phyloP scores from a whole-genome alignment of 1,140 invertebrate species.

The Sitobion miscanthi region DNA sequence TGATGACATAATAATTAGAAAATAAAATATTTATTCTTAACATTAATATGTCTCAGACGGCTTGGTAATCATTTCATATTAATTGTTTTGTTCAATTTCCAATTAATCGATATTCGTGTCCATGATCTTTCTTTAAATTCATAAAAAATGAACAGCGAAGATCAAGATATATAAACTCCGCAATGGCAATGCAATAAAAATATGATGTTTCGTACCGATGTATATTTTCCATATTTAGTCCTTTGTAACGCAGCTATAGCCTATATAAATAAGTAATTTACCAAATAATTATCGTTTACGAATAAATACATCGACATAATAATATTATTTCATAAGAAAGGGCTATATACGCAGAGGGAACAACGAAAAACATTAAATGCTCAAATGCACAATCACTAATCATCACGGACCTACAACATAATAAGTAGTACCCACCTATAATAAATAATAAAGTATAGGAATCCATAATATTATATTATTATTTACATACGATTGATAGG shows the following conservation, averaged over 20 bases:
- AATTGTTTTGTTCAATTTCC: neutral
- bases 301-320: neutral
- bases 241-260: neutral
- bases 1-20: constrained; percentile 12
- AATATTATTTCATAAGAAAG: neutral
- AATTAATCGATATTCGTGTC: neutral
- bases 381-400: neutral
- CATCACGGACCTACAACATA: neutral
- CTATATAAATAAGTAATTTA: neutral
- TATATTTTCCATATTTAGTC: neutral
- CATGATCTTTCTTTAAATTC: neutral
- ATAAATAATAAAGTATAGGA: too few relatives aligned
- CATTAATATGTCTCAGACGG: neutral
- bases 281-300: neutral
- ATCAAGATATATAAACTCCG: neutral
- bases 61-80: neutral
- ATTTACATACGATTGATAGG: too few relatives aligned
- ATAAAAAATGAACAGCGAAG: neutral
- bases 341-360: neutral
- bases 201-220: neutral
- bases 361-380: neutral
- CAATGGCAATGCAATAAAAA: neutral
- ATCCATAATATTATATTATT: too few relatives aligned
- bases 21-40: neutral
- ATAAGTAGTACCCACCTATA: too few relatives aligned